Conservation (phyloP, 1,140 invertebrate genomes). For the Lineus longissimus region DNA sequence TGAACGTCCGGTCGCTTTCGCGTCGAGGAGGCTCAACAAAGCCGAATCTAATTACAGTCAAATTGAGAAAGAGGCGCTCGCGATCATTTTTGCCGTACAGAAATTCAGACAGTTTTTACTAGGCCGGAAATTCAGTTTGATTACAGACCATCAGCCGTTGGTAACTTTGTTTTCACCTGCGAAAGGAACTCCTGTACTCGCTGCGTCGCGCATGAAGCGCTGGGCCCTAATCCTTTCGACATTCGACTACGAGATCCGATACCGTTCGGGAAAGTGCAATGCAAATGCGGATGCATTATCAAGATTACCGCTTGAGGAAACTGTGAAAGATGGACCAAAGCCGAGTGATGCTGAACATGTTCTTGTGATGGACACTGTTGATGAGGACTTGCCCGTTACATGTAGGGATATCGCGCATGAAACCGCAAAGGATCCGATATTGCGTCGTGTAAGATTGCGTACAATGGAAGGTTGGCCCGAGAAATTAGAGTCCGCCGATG, state of each 20-base stretch:
- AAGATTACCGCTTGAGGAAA: not conserved
- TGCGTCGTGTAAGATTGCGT: not conserved
- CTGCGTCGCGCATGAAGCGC: conserved; percentile 10
- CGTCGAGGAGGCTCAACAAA: conserved; percentile 26
- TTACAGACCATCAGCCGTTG: conserved; percentile 57
- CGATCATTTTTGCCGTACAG: conserved; percentile 48
- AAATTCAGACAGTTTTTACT: conserved; percentile 52
- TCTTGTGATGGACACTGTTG: not conserved
- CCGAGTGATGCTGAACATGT: not conserved
- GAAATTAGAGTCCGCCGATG: not conserved
- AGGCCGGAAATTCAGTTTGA: conserved; percentile 51
- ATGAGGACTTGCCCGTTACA: not conserved
- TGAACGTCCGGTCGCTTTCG: conserved; percentile 54
- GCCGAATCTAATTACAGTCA: conserved; percentile 33
- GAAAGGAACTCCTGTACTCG: conserved; percentile 40
- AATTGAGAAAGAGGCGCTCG: conserved; percentile 42
- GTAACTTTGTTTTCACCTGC: conserved; percentile 35
- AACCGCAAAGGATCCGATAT: not conserved
- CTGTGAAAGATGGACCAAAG: not conserved
- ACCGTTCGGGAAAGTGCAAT: conserved; percentile 21
- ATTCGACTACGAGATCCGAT: conserved; percentile 33
- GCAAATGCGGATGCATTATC: conserved; percentile 30
- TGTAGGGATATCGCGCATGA: not conserved
- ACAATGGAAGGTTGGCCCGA: not conserved
- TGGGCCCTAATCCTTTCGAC: conserved; percentile 25